phyloP scores from a whole-genome alignment of 2,113 vertebrate species.

The Vulpes vulpes region DNA sequence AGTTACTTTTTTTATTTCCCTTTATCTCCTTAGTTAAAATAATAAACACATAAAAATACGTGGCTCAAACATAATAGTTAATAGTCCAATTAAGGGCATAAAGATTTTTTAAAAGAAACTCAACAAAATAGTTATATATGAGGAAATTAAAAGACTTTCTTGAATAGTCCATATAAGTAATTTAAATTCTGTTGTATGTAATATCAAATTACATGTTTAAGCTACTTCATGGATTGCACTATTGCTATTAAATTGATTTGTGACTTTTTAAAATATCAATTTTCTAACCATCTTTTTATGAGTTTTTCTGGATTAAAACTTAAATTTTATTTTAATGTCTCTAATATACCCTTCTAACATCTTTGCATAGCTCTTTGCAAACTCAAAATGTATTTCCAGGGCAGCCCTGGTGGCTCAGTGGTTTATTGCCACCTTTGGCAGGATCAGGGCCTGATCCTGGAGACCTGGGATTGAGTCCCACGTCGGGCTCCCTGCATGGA shows the following conservation, averaged over 20 bases:
- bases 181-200: background rate
- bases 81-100: background rate
- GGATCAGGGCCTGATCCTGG: no score
- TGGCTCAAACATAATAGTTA: background rate
- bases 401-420: no score
- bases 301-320: slow-evolving; percentile 11
- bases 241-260: slow-evolving; percentile 3
- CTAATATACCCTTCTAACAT: background rate
- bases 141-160: background rate
- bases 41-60: background rate
- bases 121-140: background rate
- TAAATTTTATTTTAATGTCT: slow-evolving; percentile 24
- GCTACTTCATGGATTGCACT: background rate
- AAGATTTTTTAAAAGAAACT: background rate
- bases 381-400: background rate
- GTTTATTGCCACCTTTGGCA: no score
- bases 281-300: background rate
- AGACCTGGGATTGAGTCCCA: no score
- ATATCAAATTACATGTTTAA: background rate
- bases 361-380: background rate
- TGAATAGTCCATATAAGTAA: background rate
- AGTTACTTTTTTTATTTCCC: background rate
- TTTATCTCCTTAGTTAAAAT: background rate
- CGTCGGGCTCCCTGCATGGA: no score
- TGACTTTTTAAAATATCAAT: slow-evolving; percentile 12